Percentiles rank a stretch among this genome's conserved stretches.
phyloP scores from a whole-genome alignment of 1,140 invertebrate species.

The Lepidurus packardi region DNA sequence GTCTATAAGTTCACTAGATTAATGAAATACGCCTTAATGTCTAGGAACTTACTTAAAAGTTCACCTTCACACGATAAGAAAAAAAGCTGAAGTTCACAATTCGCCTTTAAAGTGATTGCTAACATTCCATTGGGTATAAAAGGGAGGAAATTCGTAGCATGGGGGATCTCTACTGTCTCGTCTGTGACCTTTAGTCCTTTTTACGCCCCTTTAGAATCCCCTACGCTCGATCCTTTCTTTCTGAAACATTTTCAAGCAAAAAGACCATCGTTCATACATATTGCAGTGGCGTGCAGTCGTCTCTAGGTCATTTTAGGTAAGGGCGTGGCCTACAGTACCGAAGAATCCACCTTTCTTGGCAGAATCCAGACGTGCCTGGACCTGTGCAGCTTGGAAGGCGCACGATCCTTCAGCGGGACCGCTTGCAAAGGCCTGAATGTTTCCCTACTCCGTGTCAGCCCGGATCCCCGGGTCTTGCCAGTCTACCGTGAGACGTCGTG shows the following conservation, averaged over 20 bases:
- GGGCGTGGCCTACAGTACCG: not conserved
- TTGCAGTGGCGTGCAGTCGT: not conserved
- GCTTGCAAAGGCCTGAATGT: not conserved
- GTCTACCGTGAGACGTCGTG: not conserved
- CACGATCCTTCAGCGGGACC: not conserved
- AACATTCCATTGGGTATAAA: not conserved
- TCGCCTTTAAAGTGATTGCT: too few species aligned
- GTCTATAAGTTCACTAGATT: too few species aligned
- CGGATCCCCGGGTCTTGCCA: not conserved
- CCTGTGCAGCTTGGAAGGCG: not conserved
- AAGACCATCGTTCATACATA: not conserved
- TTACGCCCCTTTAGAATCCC: not conserved
- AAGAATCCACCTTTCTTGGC: not conserved
- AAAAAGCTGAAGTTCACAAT: too few species aligned
- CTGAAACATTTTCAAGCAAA: not conserved
- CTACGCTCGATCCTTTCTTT: not conserved
- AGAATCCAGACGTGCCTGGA: not conserved
- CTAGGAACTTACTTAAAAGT: too few species aligned
- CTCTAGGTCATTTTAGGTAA: not conserved
- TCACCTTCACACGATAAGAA: too few species aligned
- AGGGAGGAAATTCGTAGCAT: not conserved
- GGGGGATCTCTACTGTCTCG: conserved; percentile 3
- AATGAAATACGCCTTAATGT: too few species aligned
- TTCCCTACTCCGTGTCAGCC: not conserved
- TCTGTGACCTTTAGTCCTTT: not conserved